Evolutionary conservation across 1,140 invertebrate genomes (phyloP).

Genomic region (Drosophila asahinai): DNA sequence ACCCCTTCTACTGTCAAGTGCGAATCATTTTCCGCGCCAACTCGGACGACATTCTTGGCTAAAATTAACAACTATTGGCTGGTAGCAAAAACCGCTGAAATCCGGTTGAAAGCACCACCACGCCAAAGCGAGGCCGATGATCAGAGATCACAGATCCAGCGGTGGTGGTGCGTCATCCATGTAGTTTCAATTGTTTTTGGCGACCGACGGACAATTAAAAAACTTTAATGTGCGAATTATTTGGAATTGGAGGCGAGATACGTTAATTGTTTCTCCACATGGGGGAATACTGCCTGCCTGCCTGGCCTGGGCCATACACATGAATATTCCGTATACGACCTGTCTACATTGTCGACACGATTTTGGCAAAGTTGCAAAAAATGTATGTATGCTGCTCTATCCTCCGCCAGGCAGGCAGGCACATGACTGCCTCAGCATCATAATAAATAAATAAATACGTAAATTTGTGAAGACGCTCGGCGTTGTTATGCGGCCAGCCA

Average conservation of each 20-base stretch:
- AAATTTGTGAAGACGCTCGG: neutral
- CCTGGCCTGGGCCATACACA: neutral
- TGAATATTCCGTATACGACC: slow-evolving; percentile 19
- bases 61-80: slow-evolving; percentile 63
- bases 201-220: slow-evolving; percentile 38
- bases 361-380: slow-evolving; percentile 77
- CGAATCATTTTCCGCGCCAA: slow-evolving; percentile 43
- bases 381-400: slow-evolving; percentile 11
- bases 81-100: slow-evolving; percentile 51
- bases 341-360: slow-evolving; percentile 41
- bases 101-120: slow-evolving; percentile 67
- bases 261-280: slow-evolving; percentile 38
- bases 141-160: slow-evolving; percentile 9
- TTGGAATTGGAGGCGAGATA: slow-evolving; percentile 40
- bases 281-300: slow-evolving; percentile 23
- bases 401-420: slow-evolving; percentile 42
- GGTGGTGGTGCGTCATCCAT: slow-evolving; percentile 45
- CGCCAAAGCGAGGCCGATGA: slow-evolving; percentile 43
- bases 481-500: slow-evolving; percentile 45
- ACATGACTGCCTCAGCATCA: slow-evolving; percentile 67
- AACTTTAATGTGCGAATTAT: slow-evolving; percentile 54
- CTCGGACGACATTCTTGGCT: slow-evolving; percentile 60
- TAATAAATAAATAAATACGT: slow-evolving; percentile 47
- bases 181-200: slow-evolving; percentile 53
- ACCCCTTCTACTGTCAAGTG: slow-evolving; percentile 8